These are phyloP conservation scores for Pogona vitticeps DNA, from an alignment of 2,113 vertebrate genomes.

Conservation along the genomic window DNA sequence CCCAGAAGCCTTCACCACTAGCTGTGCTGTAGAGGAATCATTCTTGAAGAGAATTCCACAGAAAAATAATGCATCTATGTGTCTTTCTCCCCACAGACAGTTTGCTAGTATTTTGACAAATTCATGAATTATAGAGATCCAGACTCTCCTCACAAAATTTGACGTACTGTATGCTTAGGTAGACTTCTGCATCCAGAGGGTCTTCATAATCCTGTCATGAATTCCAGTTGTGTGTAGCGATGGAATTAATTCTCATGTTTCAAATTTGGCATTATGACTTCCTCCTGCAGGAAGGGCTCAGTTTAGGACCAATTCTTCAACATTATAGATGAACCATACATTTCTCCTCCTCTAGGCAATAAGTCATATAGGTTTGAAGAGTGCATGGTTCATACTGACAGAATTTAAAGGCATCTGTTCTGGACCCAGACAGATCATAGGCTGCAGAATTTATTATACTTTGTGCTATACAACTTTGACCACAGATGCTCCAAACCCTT, in stretches of 20 bases:
- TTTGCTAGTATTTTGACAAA: neutral
- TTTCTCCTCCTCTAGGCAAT: neutral
- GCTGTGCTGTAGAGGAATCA: neutral
- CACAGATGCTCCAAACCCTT: neutral
- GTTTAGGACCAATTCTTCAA: neutral
- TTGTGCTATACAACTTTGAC: slow-evolving; percentile 4
- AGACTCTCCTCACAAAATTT: neutral
- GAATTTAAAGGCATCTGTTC: slow-evolving; percentile 8
- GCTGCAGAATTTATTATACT: slow-evolving; percentile 15
- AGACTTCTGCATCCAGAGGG: neutral
- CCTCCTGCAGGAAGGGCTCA: accelerated
- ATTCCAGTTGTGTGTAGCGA: neutral
- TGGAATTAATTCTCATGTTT: neutral
- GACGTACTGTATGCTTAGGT: neutral
- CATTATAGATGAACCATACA: neutral
- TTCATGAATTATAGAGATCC: neutral
- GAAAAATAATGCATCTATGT: neutral
- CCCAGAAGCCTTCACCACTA: no score
- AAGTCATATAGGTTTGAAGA: neutral
- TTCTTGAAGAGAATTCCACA: neutral
- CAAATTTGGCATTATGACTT: neutral
- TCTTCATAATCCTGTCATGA: neutral
- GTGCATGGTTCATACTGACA: neutral
- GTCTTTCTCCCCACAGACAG: neutral
- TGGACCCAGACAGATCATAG: slow-evolving; percentile 1